A percentile compares a stretch with the other conserved stretches of the same genome.
phyloP scores from a whole-genome alignment of 2,888 invertebrate species.

The Elmis aenea region DNA sequence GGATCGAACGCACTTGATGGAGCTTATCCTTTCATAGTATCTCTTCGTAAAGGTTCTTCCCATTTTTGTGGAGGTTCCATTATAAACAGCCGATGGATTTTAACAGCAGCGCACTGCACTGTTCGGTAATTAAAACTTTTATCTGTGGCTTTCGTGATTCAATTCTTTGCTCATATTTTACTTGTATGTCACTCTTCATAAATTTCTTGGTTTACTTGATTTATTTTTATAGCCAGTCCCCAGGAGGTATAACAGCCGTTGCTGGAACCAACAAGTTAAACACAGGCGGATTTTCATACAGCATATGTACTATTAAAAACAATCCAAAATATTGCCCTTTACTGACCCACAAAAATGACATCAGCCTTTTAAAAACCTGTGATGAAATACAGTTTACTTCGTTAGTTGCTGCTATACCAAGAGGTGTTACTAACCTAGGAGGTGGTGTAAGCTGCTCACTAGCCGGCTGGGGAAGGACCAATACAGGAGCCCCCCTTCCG shows the following conservation, averaged over 20 bases:
- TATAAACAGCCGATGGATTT: background rate
- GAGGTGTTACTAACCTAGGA: constrained; percentile 37
- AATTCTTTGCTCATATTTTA: no score
- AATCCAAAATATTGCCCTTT: no score
- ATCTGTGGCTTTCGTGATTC: no score
- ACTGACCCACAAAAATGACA: no score
- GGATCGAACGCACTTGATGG: constrained; percentile 1
- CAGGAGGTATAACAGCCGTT: constrained; percentile 26
- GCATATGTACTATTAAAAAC: no score
- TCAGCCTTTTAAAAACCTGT: no score
- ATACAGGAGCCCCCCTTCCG: constrained; percentile 30
- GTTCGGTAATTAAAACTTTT: background rate
- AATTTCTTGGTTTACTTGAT: no score
- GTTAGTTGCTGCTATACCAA: constrained; percentile 27
- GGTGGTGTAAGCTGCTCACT: constrained; percentile 33
- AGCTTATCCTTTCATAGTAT: constrained; percentile 2
- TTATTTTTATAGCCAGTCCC: no score
- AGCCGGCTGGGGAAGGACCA: constrained; percentile 23
- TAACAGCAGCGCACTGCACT: constrained; percentile 4
- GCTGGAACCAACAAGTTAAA: constrained; percentile 36
- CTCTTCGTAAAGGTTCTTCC: no score
- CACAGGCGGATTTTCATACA: constrained; percentile 32
- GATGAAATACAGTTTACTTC: no score
- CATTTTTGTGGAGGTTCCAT: constrained; percentile 8
- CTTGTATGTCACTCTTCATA: no score